Base-by-base conservation (phyloP, 2,113 vertebrate genomes). In the Chunga burmeisteri region DNA sequence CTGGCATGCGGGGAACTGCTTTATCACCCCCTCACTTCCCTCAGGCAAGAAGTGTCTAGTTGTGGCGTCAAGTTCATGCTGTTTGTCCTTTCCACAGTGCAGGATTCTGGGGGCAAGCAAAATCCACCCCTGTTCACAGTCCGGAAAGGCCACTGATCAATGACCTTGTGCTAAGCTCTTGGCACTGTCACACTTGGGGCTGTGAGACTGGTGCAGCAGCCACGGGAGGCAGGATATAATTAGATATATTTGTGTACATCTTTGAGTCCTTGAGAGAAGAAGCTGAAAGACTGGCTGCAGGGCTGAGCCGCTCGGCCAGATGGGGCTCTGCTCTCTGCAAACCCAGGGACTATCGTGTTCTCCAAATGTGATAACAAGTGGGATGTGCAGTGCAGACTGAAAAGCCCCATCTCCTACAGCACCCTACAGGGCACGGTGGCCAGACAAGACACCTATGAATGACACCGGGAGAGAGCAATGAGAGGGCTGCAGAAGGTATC, bases 231-330 rank as follows among this genome's bases (percentile, higher is more conserved):
- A 92, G 93, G 96, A 95, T 97, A 97, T 90, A 96, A 97, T 96
- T 97, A 97, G 96, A 88, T 44, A 21, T 66, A 95, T 94, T 96
- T 95, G 85, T 95, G 86, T 82, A 88, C 49, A 81, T 93, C 90
- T 81, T 83, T 70, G 85, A 97, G 92, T 93, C 93, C 94, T 92
- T 96, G 91, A 89, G 84, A 93, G 80, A 93, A 94, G 68, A 78
- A 86, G 88, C 90, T 65, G 90, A 93, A 96, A 95, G 78, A 90
- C 72, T 93, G 84, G 70, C 93, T 91, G 81, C 86, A 87, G 93
- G 95, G 93, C 93, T 86, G 70, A 96, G 85, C 63, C 0, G 9
- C 72, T 73, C 0, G 1, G 83, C 92, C 96, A 97, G 91, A 92
- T 94, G 90, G 81, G 94, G 83, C 85, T 90, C 93, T 25, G 44